Base-by-base conservation (phyloP, 64 coral and sea anemone species). In the Actinia equina region DNA sequence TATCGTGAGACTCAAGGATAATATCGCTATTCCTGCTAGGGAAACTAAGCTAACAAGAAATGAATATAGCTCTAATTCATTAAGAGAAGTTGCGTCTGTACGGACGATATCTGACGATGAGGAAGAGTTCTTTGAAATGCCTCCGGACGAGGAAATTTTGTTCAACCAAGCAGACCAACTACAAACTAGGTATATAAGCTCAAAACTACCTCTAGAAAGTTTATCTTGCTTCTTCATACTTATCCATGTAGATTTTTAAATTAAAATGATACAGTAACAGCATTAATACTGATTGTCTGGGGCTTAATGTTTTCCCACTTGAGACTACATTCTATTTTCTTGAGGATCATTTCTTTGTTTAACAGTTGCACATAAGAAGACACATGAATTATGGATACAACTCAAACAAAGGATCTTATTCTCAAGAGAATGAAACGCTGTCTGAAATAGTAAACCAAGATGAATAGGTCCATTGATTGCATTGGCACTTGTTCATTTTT, bases 41-140 rank as follows among this genome's bases (percentile, higher is more conserved):
- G 81, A 86, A 23, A 46, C 54, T 49, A 88, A 6, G 2, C 82
- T 22, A 54, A 82, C 83, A 59, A 14, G 22, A 42, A 70, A 77
- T 59, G 18, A 25, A 20, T 81, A 88, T 43, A 67, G 88, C 53
- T 45, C 83, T 46, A 61, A 88, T 71, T 88, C 88, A 11, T 46
- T 88, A 5, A 90, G 77, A 58, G 88, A 93, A 43, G 26, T 56
- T 74, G 49, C 25, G 46, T 89, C 94, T 83, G 41, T 82, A 27
- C 82, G 86, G 56, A 45, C 82, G 56, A 91, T 60, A 42, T 94
- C 85, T 56, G 92, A 92, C 51, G 92, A 94, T 26, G 89, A 91
- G 60, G 95, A 92, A 25, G 92, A 96, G 57, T 96, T 88, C 93
- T 96, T 62, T 93, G 94, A 96, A 84, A 90, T 93, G 87, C 85